Evolutionary conservation across 2,888 invertebrate genomes (phyloP), one percentile per base, ranked within the genome.

Genomic region (Archips crataeganus): DNA sequence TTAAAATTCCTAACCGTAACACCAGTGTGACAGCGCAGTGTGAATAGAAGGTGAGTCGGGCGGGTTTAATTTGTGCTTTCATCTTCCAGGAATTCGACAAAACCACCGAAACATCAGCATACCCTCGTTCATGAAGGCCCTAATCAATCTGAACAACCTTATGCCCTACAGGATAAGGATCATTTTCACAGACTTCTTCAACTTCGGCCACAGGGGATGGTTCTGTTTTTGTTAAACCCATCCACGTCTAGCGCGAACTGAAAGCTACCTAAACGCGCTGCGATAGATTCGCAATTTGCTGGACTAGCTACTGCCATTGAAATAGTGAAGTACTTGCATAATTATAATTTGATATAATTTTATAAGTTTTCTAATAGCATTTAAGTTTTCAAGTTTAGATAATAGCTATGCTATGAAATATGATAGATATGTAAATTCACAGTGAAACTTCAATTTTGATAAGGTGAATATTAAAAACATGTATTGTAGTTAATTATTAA

Each of bases 171-270:
- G 89, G 77, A 87, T 94, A 89, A 87, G 91, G 79, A 87, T 92
- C 67, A 91, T 94, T 79, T 90, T 94, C 70, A 86, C 85, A 0
- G 94, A 94, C 77, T 94, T 94, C 81, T 94, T 93, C 76, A 94
- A 91, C 78, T 91, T 90, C 57, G 84, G 88, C 54, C 91, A 94
- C 73, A 87, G 94, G 64, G 92, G 91, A 39, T 94, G 94, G 94
- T 94, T 94, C 82, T 92, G 91, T 84, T 94, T 90, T 81, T 94
- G 94, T 79, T 94, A 82, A 90, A 72, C 11, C 60, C 68, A 4
- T 66, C 45, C 23, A 49, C 10, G 49, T 49, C 49, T 49, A 49
- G 49, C 13, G 49, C 47, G 34, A 54, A 15, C 5, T 15, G 23
- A 54, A 54, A 15, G 15, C 23, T 6, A 23, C 8, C 15, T 54